phyloP scores from a whole-genome alignment of 2,888 invertebrate genomes.

The Noctua fimbriata region DNA sequence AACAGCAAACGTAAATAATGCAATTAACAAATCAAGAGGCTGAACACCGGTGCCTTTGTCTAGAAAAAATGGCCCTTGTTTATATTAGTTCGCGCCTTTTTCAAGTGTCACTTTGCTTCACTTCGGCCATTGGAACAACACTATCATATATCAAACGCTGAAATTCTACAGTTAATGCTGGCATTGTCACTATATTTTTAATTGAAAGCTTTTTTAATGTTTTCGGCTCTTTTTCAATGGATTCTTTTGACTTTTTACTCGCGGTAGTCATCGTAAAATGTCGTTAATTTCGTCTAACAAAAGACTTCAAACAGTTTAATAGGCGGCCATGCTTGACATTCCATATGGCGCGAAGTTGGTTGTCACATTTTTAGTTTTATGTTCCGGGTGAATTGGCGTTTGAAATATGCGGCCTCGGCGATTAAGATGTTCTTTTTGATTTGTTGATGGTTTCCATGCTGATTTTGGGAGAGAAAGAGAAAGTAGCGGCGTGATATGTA shows the following conservation, averaged over 20 bases:
- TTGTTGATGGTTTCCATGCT: slow-evolving; percentile 51
- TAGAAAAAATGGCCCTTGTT: slow-evolving; percentile 83
- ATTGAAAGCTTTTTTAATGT: slow-evolving; percentile 84
- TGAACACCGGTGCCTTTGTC: slow-evolving; percentile 76
- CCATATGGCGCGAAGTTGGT: slow-evolving; percentile 84
- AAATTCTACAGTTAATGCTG: slow-evolving; percentile 83
- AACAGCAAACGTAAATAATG: slow-evolving; percentile 58
- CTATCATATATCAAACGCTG: slow-evolving; percentile 89
- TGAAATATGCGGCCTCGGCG: slow-evolving; percentile 62
- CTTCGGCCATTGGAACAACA: slow-evolving; percentile 83
- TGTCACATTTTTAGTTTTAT: slow-evolving; percentile 86
- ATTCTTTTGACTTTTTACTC: slow-evolving; percentile 63
- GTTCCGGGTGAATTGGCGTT: slow-evolving; percentile 75
- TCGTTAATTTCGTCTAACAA: slow-evolving; percentile 82
- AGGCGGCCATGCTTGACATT: slow-evolving; percentile 79
- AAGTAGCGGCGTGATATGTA: slow-evolving; percentile 19
- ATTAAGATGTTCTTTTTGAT: slow-evolving; percentile 48
- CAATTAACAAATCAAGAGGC: slow-evolving; percentile 64
- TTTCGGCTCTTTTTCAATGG: slow-evolving; percentile 80
- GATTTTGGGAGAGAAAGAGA: slow-evolving; percentile 28
- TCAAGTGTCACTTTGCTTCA: slow-evolving; percentile 89
- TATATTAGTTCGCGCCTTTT: slow-evolving; percentile 89
- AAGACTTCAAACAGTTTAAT: slow-evolving; percentile 87
- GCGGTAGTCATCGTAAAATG: slow-evolving; percentile 86
- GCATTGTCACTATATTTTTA: slow-evolving; percentile 88